These are phyloP conservation scores for Spisula subtruncata DNA, from an alignment of 2,888 invertebrate species.

Conservation along the genomic window DNA sequence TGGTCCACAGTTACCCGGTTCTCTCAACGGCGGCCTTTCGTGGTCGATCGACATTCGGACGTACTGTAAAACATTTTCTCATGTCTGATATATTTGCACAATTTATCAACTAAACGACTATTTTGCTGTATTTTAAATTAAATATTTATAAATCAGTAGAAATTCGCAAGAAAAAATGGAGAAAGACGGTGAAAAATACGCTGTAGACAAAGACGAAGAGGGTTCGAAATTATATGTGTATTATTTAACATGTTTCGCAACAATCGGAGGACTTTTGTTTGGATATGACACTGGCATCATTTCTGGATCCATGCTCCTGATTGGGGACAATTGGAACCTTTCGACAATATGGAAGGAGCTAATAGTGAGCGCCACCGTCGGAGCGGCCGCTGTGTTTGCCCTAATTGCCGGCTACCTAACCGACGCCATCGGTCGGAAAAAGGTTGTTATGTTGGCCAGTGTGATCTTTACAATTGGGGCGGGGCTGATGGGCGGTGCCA, in stretches of 20 bases:
- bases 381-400: constrained; percentile 88
- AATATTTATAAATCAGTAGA: background rate
- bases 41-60: background rate
- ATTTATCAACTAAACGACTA: background rate
- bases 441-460: constrained; percentile 88
- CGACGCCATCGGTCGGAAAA: constrained; percentile 89
- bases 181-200: background rate
- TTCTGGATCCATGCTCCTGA: constrained; percentile 88
- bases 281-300: constrained; percentile 89
- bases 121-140: background rate
- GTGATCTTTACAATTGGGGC: constrained; percentile 88
- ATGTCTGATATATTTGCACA: background rate
- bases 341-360: constrained; percentile 88
- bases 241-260: constrained; percentile 84
- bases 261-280: constrained; percentile 89
- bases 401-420: constrained; percentile 88
- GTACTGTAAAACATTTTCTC: background rate
- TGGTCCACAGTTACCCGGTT: background rate
- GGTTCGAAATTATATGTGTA: constrained; percentile 78
- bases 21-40: background rate
- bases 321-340: constrained; percentile 87
- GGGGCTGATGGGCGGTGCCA: constrained; percentile 87
- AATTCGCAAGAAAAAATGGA: background rate
- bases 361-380: constrained; percentile 89
- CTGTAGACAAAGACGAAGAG: constrained; percentile 29